These are phyloP conservation scores for Hippocampus barbouri DNA, from an alignment of 2,113 vertebrate species.

Conservation along the genomic window DNA sequence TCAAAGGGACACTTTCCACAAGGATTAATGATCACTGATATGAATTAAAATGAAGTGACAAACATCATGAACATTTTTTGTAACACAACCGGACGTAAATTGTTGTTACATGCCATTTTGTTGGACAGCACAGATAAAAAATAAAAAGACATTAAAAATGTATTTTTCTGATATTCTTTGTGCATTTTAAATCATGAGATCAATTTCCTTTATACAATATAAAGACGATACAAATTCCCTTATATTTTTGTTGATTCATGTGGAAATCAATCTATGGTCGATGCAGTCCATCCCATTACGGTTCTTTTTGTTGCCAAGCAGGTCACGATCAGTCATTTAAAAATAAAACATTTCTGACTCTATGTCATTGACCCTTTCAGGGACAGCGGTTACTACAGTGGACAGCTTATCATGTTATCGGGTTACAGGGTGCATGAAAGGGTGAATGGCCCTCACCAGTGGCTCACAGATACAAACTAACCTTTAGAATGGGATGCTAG, in stretches of 20 bases:
- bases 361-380: too few species aligned
- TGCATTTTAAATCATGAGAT: too few species aligned
- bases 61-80: not conserved
- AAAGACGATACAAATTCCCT: too few species aligned
- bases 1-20: not conserved
- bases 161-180: not conserved
- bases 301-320: not conserved
- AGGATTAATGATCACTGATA: not conserved
- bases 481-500: not conserved
- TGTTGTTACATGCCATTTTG: not conserved
- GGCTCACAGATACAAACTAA: not conserved
- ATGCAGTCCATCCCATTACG: slow-evolving; percentile 24
- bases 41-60: not conserved
- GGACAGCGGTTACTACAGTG: too few species aligned
- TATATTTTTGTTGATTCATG: not conserved
- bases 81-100: not conserved
- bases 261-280: not conserved
- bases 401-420: too few species aligned
- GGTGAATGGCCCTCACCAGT: not conserved
- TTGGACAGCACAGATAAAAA: not conserved
- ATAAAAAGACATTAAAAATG: not conserved
- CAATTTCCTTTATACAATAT: too few species aligned
- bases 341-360: not conserved
- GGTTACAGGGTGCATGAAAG: too few species aligned
- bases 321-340: not conserved